Evolutionary conservation across 2,888 invertebrate genomes (phyloP), one percentile per base, ranked within the genome.

Genomic region (Didymodactylos carnosus): DNA sequence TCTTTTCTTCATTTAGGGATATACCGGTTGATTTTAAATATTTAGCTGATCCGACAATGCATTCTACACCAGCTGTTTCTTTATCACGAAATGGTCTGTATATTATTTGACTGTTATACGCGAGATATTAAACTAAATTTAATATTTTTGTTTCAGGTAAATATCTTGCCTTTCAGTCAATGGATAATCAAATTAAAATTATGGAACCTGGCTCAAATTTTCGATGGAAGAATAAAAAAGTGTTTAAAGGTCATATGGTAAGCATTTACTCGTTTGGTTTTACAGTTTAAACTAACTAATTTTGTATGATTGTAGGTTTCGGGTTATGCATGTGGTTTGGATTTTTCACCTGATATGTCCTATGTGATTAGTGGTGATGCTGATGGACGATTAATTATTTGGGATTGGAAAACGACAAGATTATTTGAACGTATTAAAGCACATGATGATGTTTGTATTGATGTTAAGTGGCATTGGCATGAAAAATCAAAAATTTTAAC

Each of bases 361-460:
- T 97, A 97, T 82, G 86, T 99, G 51, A 90, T 94, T 72, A 95
- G 94, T 0, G 98, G 98, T 1, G 98, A 99, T 84, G 97, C 97
- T 0, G 98, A 98, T 85, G 98, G 98, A 14, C 95, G 95, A 84
- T 89, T 94, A 79, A 97, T 93, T 84, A 89, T 98, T 69, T 99
- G 98, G 98, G 97, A 98, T 82, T 99, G 97, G 97, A 97, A 97
- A 83, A 94, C 95, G 0, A 97, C 97, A 77, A 94, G 95, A 85
- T 86, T 98, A 76, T 94, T 92, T 84, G 94, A 92, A 83, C 95
- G 94, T 82, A 97, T 98, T 92, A 95, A 97, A 84, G 98, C 98
- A 0, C 98, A 99, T 82, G 95, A 98, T 78, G 92, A 92, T 76
- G 95, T 97, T 23, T 97, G 97, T 82, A 95, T 95, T 76, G 88